Evolutionary conservation across 1,140 invertebrate genomes (phyloP).

Genomic region (Vanessa tameamea): DNA sequence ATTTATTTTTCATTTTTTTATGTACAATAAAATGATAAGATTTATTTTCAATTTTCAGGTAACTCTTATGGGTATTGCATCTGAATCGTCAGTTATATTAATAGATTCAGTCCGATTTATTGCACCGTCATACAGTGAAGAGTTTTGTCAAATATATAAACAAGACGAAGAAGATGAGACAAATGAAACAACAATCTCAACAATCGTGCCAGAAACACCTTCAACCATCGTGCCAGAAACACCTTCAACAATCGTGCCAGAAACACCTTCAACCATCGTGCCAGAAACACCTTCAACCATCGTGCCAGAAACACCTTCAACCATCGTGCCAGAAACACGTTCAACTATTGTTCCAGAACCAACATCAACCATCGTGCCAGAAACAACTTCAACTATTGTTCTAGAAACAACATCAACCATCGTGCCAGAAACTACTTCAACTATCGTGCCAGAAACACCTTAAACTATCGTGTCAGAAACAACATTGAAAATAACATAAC

Average conservation of each 20-base stretch:
- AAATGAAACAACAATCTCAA: not conserved
- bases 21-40: too few relatives aligned
- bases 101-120: slow-evolving; percentile 41
- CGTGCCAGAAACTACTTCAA: not conserved
- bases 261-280: too few relatives aligned
- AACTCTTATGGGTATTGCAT: slow-evolving; percentile 30
- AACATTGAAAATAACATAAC: too few relatives aligned
- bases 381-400: not conserved
- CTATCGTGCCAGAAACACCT: not conserved
- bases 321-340: too few relatives aligned
- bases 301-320: too few relatives aligned
- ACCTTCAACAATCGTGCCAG: too few relatives aligned
- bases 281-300: too few relatives aligned
- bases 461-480: not conserved
- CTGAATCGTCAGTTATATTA: slow-evolving; percentile 27
- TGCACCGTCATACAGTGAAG: slow-evolving; percentile 28
- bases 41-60: slow-evolving; percentile 38
- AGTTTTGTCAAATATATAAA: slow-evolving; percentile 32
- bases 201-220: too few relatives aligned
- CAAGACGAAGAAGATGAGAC: not conserved
- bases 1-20: not conserved
- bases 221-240: too few relatives aligned
- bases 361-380: not conserved
- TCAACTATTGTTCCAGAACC: not conserved
- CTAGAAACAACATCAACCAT: not conserved